Base-by-base conservation (phyloP, 2,888 invertebrate species). In the Liposcelis brunnea region DNA sequence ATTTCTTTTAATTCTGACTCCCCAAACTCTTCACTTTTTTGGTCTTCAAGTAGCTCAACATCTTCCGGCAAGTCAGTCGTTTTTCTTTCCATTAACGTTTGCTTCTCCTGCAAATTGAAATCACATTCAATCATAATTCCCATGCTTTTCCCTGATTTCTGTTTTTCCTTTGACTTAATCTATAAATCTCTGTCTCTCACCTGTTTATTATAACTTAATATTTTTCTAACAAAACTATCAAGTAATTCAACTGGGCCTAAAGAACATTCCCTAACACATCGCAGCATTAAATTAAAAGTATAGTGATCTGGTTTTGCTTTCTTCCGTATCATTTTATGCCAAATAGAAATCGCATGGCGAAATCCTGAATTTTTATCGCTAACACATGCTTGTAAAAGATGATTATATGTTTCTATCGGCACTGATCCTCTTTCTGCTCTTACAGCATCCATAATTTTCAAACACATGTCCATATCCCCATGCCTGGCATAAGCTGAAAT, bases 381-480 rank as follows among this genome's bases (percentile, higher is more conserved):
- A 45, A 87, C 79, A 57, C 90, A 87, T 3, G 84, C 85, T 61
- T 86, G 85, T 3, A 95, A 61, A 15, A 94, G 63, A 59, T 82
- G 83, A 57, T 79, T 81, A 48, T 81, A 76, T 2, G 86, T 84
- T 42, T 77, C 75, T 1, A 70, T 67, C 53, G 72, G 71, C 16
- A 82, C 62, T 47, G 65, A 60, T 12, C 83, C 63, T 44, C 69
- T 64, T 47, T 75, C 76, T 36, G 73, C 66, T 2, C 68, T 56
- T 81, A 91, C 86, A 67, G 89, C 84, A 66, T 94, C 91, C 2
- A 80, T 82, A 47, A 93, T 60, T 57, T 70, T 59, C 61, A 90
- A 91, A 1, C 91, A 85, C 32, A 75, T 77, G 47, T 71, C 57
- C 14, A 87, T 59, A 59, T 87, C 81, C 0, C 83, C 82, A 62